These are phyloP conservation scores for Nannoperca obscura DNA, from an alignment of 2,797 vertebrate genomes.

Conservation along the genomic window DNA sequence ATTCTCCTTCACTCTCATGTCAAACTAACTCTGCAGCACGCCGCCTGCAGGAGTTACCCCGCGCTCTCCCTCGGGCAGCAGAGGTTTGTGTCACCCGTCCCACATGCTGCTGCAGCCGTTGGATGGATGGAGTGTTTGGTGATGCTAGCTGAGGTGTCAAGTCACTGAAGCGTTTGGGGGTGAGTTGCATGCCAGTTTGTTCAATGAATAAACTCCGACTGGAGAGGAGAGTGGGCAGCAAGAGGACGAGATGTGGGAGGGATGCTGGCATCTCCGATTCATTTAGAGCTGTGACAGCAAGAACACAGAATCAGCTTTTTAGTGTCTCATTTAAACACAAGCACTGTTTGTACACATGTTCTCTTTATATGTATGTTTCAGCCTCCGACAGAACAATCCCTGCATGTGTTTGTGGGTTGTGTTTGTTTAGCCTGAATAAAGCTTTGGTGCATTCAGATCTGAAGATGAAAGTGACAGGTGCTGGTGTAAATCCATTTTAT, in stretches of 20 bases:
- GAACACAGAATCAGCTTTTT: conserved; percentile 23
- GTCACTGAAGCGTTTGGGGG: conserved; percentile 1
- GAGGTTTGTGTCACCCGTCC: conserved; percentile 6
- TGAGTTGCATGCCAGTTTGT: conserved; percentile 28
- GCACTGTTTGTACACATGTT: not conserved
- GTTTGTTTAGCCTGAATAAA: not conserved
- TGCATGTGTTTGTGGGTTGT: not conserved
- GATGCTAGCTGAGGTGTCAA: conserved; percentile 14
- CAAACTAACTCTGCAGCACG: conserved; percentile 24
- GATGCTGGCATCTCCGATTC: conserved; percentile 41
- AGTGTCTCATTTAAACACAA: conserved; percentile 13
- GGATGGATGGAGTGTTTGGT: conserved; percentile 7
- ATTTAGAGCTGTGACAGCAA: conserved; percentile 26
- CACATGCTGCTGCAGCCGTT: conserved; percentile 6
- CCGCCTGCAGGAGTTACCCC: not conserved
- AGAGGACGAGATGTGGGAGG: conserved; percentile 51
- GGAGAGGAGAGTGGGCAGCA: conserved; percentile 43
- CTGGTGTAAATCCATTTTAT: not conserved
- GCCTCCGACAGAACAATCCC: not conserved
- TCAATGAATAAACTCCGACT: conserved; percentile 32
- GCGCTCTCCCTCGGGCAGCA: conserved; percentile 26
- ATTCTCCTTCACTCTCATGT: conserved; percentile 51
- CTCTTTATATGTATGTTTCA: not conserved
- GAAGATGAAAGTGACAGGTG: conserved; percentile 3
- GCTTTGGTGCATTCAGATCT: not conserved